Conservation (phyloP, 2,113 vertebrate genomes). For the Taurulus bubalis region DNA sequence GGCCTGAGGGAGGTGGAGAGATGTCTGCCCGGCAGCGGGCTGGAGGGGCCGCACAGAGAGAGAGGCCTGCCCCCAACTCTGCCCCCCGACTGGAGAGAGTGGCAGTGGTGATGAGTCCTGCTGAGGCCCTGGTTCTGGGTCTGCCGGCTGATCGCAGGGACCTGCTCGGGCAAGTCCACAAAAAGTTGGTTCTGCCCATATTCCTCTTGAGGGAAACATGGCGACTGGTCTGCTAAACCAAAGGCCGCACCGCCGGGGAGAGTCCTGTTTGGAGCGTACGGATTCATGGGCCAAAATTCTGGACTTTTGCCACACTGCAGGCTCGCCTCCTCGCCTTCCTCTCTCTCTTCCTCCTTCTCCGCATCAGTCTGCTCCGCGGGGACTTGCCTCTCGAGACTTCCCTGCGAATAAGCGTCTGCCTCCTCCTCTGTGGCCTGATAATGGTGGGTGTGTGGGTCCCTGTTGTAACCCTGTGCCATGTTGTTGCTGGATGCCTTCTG, state of each 20-base stretch:
- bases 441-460: slow-evolving; percentile 86
- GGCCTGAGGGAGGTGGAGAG: slow-evolving; percentile 78
- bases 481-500: slow-evolving; percentile 84
- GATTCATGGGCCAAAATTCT: slow-evolving; percentile 80
- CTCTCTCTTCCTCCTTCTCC: slow-evolving; percentile 71
- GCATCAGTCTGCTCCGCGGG: slow-evolving; percentile 67
- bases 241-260: slow-evolving; percentile 84
- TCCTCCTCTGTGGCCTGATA: slow-evolving; percentile 76
- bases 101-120: slow-evolving; percentile 91
- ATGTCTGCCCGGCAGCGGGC: slow-evolving; percentile 85
- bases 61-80: slow-evolving; percentile 80
- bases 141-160: slow-evolving; percentile 83
- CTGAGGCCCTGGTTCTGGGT: slow-evolving; percentile 90
- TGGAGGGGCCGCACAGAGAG: slow-evolving; percentile 86
- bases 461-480: slow-evolving; percentile 61
- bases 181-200: slow-evolving; percentile 68
- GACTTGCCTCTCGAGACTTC: slow-evolving; percentile 73
- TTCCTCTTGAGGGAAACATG: slow-evolving; percentile 77
- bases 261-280: slow-evolving; percentile 82
- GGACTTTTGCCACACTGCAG: slow-evolving; percentile 75
- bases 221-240: slow-evolving; percentile 78
- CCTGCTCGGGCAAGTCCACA: slow-evolving; percentile 79
- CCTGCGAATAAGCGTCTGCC: slow-evolving; percentile 67
- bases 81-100: slow-evolving; percentile 81
- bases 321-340: slow-evolving; percentile 69